These are phyloP conservation scores for Columba livia DNA, from an alignment of 2,113 vertebrate genomes.

Conservation along the genomic window DNA sequence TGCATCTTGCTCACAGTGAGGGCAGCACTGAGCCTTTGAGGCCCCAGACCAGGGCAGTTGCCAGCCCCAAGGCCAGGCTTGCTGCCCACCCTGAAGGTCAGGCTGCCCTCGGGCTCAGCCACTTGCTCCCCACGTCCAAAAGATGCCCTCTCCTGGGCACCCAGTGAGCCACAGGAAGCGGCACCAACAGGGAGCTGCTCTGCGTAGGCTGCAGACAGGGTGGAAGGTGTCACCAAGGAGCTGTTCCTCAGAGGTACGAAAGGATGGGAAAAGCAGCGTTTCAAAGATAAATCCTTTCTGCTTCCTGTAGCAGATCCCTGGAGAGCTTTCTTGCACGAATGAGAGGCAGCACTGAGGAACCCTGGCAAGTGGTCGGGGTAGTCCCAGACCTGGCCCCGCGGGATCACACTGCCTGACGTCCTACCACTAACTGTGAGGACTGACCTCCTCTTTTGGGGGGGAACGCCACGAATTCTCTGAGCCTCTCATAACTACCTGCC, in stretches of 20 bases:
- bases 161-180: not conserved
- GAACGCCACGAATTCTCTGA: not conserved
- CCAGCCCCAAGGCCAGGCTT: not conserved
- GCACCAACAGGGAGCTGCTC: not conserved
- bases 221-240: not conserved
- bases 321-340: not conserved
- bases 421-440: fast-evolving
- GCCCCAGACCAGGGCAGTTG: not conserved
- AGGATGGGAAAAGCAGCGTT: not conserved
- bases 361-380: not conserved
- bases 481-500: not conserved
- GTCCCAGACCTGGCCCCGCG: not conserved
- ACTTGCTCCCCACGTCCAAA: not conserved
- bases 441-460: not conserved
- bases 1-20: not conserved
- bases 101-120: not conserved
- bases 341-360: not conserved
- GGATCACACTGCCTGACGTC: fast-evolving
- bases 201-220: not conserved
- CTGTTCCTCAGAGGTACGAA: not conserved
- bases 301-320: not conserved
- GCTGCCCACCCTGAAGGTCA: slow-evolving; percentile 20
- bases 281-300: not conserved
- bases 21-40: not conserved
- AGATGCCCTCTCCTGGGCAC: slow-evolving; percentile 36